Percentiles rank a stretch among this genome's conserved stretches.
Conservation (phyloP, 2,888 invertebrate genomes). For the Brachyptera putata region DNA sequence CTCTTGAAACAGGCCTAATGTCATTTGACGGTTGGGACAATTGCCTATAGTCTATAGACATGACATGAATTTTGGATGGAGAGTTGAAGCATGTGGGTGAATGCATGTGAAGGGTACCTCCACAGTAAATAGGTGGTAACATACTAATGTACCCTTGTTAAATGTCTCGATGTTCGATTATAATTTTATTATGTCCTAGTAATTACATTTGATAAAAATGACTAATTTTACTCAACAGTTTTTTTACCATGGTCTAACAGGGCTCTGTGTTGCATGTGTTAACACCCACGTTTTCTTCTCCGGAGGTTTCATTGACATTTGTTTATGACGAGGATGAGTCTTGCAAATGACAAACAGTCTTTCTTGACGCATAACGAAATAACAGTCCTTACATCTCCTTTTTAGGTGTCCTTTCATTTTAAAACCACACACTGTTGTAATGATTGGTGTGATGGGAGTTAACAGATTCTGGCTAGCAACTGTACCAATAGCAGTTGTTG, state of each 20-base stretch:
- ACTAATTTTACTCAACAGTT: constrained; percentile 44
- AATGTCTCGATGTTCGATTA: background rate
- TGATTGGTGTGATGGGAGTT: constrained; percentile 39
- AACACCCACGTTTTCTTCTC: constrained; percentile 70
- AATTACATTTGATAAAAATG: background rate
- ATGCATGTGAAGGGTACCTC: no score
- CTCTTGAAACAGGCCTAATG: no score
- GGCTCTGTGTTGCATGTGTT: constrained; percentile 67
- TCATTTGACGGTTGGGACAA: no score
- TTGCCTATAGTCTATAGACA: no score
- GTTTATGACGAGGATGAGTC: constrained; percentile 75
- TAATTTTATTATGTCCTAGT: background rate
- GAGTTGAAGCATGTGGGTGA: no score
- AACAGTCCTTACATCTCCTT: constrained; percentile 75
- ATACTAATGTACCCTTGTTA: no score
- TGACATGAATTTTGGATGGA: no score
- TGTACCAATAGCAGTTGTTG: no score
- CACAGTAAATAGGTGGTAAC: no score
- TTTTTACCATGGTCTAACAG: constrained; percentile 50
- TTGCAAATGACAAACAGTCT: constrained; percentile 70
- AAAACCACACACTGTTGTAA: constrained; percentile 54
- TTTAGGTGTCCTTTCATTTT: constrained; percentile 67
- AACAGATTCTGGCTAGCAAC: constrained; percentile 34
- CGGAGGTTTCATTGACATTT: constrained; percentile 65
- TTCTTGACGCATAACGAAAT: constrained; percentile 62